Percentiles rank a stretch among this genome's conserved stretches.
phyloP scores from a whole-genome alignment of 2,113 vertebrate species.

The Phaetusa simplex region DNA sequence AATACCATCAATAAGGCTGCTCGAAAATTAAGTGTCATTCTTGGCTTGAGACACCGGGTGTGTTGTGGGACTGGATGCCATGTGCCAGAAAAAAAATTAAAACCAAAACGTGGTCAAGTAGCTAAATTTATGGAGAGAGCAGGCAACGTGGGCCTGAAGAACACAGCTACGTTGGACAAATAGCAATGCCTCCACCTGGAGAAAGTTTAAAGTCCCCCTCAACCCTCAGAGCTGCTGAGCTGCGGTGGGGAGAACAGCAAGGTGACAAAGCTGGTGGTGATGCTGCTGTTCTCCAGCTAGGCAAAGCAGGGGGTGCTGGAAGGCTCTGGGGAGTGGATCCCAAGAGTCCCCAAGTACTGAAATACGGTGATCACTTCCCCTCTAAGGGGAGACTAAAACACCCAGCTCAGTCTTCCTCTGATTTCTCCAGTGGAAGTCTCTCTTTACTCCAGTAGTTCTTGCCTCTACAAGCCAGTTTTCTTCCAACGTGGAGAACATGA shows the following conservation, averaged over 20 bases:
- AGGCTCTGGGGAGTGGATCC: not conserved
- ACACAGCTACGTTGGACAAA: not conserved
- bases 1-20: conserved; percentile 47
- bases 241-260: not conserved
- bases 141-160: not conserved
- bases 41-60: conserved; percentile 38
- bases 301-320: not conserved
- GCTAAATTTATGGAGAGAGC: conserved; percentile 13
- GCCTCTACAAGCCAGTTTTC: not conserved
- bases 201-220: not conserved
- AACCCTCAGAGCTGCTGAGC: not conserved
- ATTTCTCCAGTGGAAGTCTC: not conserved
- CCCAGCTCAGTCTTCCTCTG: not conserved
- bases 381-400: not conserved
- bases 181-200: not conserved
- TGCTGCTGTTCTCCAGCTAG: not conserved
- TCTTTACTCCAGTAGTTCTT: not conserved
- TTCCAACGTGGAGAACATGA: rapidly evolving
- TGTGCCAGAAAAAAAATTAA: conserved; percentile 63
- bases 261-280: not conserved
- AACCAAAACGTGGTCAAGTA: conserved; percentile 39
- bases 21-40: conserved; percentile 64
- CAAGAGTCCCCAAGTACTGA: not conserved
- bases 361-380: not conserved
- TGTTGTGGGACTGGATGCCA: conserved; percentile 49